Base-by-base conservation (phyloP, 2,113 vertebrate species). In the Prolemur simus region DNA sequence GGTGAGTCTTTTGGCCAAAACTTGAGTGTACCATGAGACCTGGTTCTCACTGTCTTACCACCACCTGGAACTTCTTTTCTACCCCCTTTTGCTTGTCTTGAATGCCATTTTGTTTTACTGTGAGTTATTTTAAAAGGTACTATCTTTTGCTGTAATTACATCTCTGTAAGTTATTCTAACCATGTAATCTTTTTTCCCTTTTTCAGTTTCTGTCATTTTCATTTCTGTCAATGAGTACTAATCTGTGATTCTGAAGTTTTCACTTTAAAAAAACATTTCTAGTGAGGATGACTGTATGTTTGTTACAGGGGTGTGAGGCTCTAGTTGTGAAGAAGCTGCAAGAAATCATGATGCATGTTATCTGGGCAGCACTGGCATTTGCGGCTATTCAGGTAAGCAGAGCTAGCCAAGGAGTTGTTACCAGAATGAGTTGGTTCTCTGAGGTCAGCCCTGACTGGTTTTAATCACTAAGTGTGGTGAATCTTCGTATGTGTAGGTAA, bases 321-420 rank as follows among this genome's bases (percentile, higher is more conserved):
- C 98, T 99, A 34, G 99, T 99, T 94, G 99, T 99, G 97, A 99
- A 99, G 98, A 99, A 99, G 94, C 98, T 99, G 63, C 99, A 99
- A 87, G 99, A 99, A 97, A 99, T 99, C 89, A 99, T 99, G 99
- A 99, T 99, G 99, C 99, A 99, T 45, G 99, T 99, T 87, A 99
- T 99, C 98, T 99, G 99, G 99, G 99, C 99, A 58, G 99, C 99
- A 0, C 96, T 99, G 97, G 99, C 99, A 1, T 99, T 99, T 98
- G 99, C 99, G 94, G 99, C 99, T 42, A 99, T 99, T 98, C 99
- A 99, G 99, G 99, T 99, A 98, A 98, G 97, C 23, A 15, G 20
- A 37, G 37, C 32, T 4, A 23, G 37, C 13, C 20, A 42, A 18
- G 32, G 15, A 60, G 49, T 76, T 37, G 2, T 69, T 74, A 23